Percentiles rank a stretch among this genome's conserved stretches.
Evolutionary conservation across 2,888 invertebrate species (phyloP).

Genomic region (Cheiracanthium punctorium): DNA sequence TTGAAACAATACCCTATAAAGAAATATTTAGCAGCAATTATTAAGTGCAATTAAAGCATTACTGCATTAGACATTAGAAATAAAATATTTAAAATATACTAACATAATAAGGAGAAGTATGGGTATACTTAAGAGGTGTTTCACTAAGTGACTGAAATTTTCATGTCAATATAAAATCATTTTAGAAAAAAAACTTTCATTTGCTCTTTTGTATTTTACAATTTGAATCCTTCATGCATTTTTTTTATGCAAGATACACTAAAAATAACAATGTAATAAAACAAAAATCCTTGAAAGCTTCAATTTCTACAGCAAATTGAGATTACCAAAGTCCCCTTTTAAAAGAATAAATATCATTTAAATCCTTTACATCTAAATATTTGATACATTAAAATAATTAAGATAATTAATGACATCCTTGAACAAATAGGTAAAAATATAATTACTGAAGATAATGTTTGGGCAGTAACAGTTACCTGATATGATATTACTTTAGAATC

Average conservation of each 20-base stretch:
- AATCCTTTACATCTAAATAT: neutral
- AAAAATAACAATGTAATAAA: too few relatives aligned
- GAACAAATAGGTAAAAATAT: neutral
- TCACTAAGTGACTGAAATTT: neutral
- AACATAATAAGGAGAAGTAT: neutral
- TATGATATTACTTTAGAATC: neutral
- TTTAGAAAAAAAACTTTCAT: neutral
- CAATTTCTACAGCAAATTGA: neutral
- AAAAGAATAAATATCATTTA: neutral
- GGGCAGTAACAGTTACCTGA: neutral
- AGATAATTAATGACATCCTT: neutral
- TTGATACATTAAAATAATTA: neutral
- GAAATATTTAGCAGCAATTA: neutral
- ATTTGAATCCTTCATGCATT: too few relatives aligned
- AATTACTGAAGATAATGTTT: too few relatives aligned
- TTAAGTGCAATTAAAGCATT: neutral
- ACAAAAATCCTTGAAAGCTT: too few relatives aligned
- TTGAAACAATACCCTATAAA: conserved; percentile 38
- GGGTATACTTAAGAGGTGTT: neutral
- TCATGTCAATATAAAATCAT: neutral
- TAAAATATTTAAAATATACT: too few relatives aligned
- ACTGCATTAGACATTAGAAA: neutral
- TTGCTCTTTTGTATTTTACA: too few relatives aligned
- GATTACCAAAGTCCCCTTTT: neutral
- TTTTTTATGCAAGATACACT: too few relatives aligned